These are phyloP conservation scores for Antheraea yamamai DNA, from an alignment of 2,888 invertebrate genomes.

Conservation along the genomic window DNA sequence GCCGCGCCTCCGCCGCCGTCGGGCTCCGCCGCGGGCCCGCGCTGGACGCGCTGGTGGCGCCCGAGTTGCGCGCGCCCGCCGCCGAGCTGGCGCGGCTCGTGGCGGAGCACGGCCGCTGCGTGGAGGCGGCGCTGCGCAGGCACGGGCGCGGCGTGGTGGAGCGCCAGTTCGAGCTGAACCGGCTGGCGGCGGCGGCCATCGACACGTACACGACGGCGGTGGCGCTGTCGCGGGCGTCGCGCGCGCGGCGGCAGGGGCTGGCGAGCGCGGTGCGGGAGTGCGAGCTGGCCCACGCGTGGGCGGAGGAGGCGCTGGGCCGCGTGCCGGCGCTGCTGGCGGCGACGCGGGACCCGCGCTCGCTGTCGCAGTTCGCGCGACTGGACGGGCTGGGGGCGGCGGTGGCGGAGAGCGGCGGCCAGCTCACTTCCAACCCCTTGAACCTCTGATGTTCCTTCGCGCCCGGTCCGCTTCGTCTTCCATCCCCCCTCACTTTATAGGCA, in stretches of 20 bases:
- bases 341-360: constrained; percentile 44
- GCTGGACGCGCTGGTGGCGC: constrained; percentile 85
- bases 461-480: background rate
- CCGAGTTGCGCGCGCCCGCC: constrained; percentile 86
- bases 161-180: constrained; percentile 94
- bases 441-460: constrained; percentile 40
- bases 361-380: constrained; percentile 44
- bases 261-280: constrained; percentile 83
- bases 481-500: background rate
- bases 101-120: constrained; percentile 87
- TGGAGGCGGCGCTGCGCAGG: constrained; percentile 76
- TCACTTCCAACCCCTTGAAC: constrained; percentile 57
- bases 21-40: constrained; percentile 87
- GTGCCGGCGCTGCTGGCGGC: constrained; percentile 45
- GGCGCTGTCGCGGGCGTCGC: constrained; percentile 91
- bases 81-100: constrained; percentile 80
- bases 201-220: constrained; percentile 94
- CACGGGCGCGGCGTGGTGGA: constrained; percentile 92
- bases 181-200: constrained; percentile 93
- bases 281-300: constrained; percentile 91
- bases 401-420: constrained; percentile 53
- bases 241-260: constrained; percentile 84
- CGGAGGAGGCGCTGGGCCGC: constrained; percentile 61
- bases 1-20: constrained; percentile 90
- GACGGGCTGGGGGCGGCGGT: constrained; percentile 49